A percentile compares a stretch with the other conserved stretches of the same genome.
phyloP scores from a whole-genome alignment of 1,140 invertebrate genomes.

The Trachymyrmex cornetzi region DNA sequence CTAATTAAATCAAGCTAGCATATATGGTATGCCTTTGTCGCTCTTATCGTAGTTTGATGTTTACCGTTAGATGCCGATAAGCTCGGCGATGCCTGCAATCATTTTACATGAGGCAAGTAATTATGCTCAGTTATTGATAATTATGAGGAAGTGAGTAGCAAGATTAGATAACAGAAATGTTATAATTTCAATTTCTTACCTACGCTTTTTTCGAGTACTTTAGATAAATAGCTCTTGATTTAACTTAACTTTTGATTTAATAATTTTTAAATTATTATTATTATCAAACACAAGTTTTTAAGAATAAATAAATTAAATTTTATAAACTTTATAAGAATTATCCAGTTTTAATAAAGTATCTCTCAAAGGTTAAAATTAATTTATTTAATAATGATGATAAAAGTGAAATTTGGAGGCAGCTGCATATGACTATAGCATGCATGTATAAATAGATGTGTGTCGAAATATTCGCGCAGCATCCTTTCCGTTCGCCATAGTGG shows the following conservation, averaged over 20 bases:
- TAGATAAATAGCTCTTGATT: neutral
- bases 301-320: neutral
- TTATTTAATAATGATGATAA: neutral
- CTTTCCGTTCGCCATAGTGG: slow-evolving; percentile 76
- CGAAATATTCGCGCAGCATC: slow-evolving; percentile 68
- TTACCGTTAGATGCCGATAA: slow-evolving; percentile 45
- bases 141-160: neutral
- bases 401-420: slow-evolving; percentile 2
- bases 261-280: neutral
- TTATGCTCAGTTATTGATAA: slow-evolving; percentile 22
- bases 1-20: slow-evolving; percentile 45
- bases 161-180: slow-evolving; percentile 8
- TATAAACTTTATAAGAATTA: no score
- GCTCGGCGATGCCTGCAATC: slow-evolving; percentile 5
- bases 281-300: neutral
- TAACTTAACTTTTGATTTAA: neutral
- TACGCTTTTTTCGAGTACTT: neutral
- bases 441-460: slow-evolving; percentile 64
- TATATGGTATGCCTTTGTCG: slow-evolving; percentile 23
- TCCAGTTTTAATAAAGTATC: neutral
- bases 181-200: neutral
- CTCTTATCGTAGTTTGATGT: slow-evolving; percentile 53
- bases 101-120: neutral
- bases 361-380: neutral
- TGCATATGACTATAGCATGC: neutral